These are phyloP conservation scores for Spodoptera frugiperda DNA, from an alignment of 1,140 invertebrate species.

Conservation along the genomic window DNA sequence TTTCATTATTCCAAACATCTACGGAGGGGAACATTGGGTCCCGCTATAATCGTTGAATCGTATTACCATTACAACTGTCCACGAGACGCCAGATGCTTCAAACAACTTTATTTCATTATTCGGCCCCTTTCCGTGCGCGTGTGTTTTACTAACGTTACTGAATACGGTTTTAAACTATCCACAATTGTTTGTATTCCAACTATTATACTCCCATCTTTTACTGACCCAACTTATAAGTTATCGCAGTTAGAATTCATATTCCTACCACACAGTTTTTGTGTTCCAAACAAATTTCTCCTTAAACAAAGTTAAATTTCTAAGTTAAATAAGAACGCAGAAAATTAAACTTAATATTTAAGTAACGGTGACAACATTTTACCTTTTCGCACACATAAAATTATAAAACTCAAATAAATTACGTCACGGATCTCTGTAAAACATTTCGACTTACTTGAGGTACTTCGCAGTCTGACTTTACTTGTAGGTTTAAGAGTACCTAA, in stretches of 20 bases:
- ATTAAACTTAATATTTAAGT: constrained; percentile 20
- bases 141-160: constrained; percentile 47
- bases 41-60: constrained; percentile 82
- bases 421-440: constrained; percentile 28
- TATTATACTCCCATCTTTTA: constrained; percentile 4
- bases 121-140: constrained; percentile 59
- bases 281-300: not conserved
- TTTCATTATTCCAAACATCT: constrained; percentile 76
- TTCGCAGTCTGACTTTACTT: constrained; percentile 31
- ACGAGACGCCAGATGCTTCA: constrained; percentile 76
- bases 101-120: constrained; percentile 82
- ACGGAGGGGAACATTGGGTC: constrained; percentile 58
- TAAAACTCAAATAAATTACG: constrained; percentile 44
- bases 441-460: constrained; percentile 30
- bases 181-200: constrained; percentile 9
- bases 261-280: not conserved
- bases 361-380: constrained; percentile 20
- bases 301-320: not conserved
- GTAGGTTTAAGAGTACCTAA: constrained; percentile 39
- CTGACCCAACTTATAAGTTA: constrained; percentile 1
- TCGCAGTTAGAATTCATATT: not conserved
- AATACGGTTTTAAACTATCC: constrained; percentile 41
- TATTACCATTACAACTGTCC: constrained; percentile 84
- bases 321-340: not conserved
- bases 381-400: constrained; percentile 34